Evolutionary conservation across 2,888 invertebrate species (phyloP).

Genomic region (Eretmocerus hayati): DNA sequence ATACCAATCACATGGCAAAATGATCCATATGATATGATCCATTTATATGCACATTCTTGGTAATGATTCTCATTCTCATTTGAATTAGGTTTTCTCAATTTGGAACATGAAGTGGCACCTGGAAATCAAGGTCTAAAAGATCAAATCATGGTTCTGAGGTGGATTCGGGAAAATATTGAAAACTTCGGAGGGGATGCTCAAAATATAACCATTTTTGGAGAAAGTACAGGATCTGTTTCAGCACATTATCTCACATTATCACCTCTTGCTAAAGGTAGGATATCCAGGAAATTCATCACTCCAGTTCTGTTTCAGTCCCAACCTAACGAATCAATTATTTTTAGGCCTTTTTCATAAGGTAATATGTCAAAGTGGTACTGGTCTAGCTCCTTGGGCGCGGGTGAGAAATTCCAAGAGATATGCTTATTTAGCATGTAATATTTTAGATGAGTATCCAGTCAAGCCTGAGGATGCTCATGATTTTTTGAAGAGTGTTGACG

Average conservation of each 20-base stretch:
- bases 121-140: slow-evolving; percentile 35
- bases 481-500: slow-evolving; percentile 27
- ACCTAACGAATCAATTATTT: not conserved
- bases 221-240: slow-evolving; percentile 27
- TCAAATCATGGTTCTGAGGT: slow-evolving; percentile 27
- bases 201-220: slow-evolving; percentile 31
- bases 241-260: slow-evolving; percentile 25
- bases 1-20: no score
- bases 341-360: slow-evolving; percentile 36
- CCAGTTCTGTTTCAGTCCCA: not conserved
- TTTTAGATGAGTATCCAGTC: slow-evolving; percentile 25
- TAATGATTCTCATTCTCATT: no score
- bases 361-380: slow-evolving; percentile 32
- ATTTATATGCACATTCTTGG: no score
- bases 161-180: slow-evolving; percentile 29
- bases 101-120: slow-evolving; percentile 23
- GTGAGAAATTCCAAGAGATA: slow-evolving; percentile 20
- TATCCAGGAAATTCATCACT: not conserved
- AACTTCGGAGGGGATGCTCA: slow-evolving; percentile 29
- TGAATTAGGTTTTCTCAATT: slow-evolving; percentile 23
- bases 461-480: slow-evolving; percentile 28
- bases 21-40: no score
- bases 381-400: slow-evolving; percentile 29
- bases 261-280: slow-evolving; percentile 20
- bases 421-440: slow-evolving; percentile 21